Conservation (phyloP, 2,888 invertebrate species). For the Eledona agricola region DNA sequence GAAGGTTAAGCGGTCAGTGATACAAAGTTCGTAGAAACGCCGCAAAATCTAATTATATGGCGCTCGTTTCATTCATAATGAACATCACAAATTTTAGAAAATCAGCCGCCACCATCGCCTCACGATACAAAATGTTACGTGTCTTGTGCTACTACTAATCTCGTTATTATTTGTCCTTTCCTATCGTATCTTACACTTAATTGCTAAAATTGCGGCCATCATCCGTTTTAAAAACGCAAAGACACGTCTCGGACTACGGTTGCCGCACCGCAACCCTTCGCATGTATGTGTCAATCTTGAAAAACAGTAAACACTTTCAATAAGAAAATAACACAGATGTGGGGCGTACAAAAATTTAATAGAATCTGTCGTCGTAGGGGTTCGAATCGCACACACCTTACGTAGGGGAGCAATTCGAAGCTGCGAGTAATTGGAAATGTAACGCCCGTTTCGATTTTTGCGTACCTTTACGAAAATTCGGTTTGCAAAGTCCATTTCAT, state of each 20-base stretch:
- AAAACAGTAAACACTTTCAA: conserved; percentile 31
- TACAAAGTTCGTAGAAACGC: conserved; percentile 57
- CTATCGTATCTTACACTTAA: no score
- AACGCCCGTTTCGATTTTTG: conserved; percentile 8
- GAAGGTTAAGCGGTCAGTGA: conserved; percentile 59
- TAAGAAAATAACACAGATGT: conserved; percentile 38
- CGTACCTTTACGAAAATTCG: conserved; percentile 8
- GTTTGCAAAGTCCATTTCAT: conserved; percentile 51
- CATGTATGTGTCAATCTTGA: conserved; percentile 19
- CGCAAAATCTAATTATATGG: conserved; percentile 59
- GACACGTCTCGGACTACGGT: conserved; percentile 25
- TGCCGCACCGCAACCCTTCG: conserved; percentile 26
- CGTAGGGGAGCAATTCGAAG: conserved; percentile 21
- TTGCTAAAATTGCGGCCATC: conserved; percentile 7
- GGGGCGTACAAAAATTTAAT: conserved; percentile 36
- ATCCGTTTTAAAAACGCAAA: conserved; percentile 11
- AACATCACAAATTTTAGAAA: no score
- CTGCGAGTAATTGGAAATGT: conserved; percentile 15
- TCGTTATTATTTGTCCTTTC: no score
- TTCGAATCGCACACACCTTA: conserved; percentile 22
- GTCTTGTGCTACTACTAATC: no score
- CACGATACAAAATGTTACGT: no score
- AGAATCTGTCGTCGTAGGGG: conserved; percentile 33
- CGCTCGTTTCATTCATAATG: conserved; percentile 55
- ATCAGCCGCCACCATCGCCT: no score